Conservation (phyloP, 2,113 vertebrate species). For the Oophaga pumilio region DNA sequence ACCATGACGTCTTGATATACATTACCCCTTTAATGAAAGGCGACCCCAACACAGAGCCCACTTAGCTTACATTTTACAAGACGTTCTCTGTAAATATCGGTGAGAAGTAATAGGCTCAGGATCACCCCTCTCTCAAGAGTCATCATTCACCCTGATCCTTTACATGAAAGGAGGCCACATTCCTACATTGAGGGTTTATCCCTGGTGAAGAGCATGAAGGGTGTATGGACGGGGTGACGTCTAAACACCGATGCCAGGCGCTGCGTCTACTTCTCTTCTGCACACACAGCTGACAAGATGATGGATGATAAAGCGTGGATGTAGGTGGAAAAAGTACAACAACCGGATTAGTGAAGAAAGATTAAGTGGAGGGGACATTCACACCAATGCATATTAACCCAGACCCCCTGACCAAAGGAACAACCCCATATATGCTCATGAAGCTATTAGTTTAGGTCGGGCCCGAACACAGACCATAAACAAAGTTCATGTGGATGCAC, state of each 20-base stretch:
- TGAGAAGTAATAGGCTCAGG: no score
- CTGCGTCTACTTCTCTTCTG: background rate
- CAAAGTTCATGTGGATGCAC: no score
- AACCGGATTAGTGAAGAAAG: background rate
- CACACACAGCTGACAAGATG: conserved; percentile 19
- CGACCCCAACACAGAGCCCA: background rate
- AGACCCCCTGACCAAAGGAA: no score
- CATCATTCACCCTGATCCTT: background rate
- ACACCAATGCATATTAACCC: no score
- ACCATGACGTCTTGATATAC: background rate
- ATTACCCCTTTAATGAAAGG: background rate
- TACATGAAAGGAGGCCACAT: background rate
- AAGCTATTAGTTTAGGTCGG: no score
- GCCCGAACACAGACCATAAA: no score
- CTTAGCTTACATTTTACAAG: background rate
- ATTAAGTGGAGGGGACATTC: no score
- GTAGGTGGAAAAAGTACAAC: background rate
- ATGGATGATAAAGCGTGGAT: background rate
- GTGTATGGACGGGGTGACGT: background rate
- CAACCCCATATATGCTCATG: no score
- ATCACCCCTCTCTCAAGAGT: background rate
- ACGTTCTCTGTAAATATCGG: background rate
- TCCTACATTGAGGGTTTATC: background rate
- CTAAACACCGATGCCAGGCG: background rate
- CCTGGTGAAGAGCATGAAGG: background rate